Percentiles rank a stretch among this genome's conserved stretches.
phyloP scores from a whole-genome alignment of 2,797 vertebrate species.

The Gallinago stenura region DNA sequence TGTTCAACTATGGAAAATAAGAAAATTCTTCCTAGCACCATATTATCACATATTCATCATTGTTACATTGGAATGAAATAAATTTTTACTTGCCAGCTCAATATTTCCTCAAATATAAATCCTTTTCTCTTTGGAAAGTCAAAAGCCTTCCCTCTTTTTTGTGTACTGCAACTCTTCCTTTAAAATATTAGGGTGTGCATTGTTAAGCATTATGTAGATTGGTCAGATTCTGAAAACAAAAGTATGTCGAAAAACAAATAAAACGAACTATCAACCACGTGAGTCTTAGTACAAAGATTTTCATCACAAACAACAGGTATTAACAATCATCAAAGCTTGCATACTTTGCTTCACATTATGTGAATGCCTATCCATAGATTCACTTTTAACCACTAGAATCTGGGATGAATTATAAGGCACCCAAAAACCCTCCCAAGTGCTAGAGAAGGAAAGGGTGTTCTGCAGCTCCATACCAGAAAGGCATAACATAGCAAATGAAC shows the following conservation, averaged over 20 bases:
- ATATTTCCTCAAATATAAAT: background rate
- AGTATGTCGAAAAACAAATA: background rate
- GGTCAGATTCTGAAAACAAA: background rate
- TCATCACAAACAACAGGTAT: background rate
- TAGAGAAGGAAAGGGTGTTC: background rate
- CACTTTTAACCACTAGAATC: constrained; percentile 3
- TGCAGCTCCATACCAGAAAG: background rate
- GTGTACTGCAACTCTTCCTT: background rate
- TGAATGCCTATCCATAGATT: background rate
- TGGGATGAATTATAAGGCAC: background rate
- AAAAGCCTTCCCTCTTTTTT: background rate
- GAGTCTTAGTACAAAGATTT: background rate
- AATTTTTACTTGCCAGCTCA: background rate
- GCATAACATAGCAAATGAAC: background rate
- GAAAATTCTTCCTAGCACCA: background rate
- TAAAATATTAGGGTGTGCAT: background rate
- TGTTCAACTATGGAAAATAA: background rate
- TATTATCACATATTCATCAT: background rate
- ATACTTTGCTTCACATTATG: background rate
- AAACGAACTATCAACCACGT: background rate
- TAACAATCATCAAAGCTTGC: background rate
- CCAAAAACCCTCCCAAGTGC: too few species aligned
- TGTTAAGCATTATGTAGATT: background rate
- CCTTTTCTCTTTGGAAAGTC: background rate
- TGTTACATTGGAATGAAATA: background rate